Percentiles rank a stretch among this genome's conserved stretches.
Conservation (phyloP, 2,113 vertebrate genomes). For the Engystomops pustulosus region DNA sequence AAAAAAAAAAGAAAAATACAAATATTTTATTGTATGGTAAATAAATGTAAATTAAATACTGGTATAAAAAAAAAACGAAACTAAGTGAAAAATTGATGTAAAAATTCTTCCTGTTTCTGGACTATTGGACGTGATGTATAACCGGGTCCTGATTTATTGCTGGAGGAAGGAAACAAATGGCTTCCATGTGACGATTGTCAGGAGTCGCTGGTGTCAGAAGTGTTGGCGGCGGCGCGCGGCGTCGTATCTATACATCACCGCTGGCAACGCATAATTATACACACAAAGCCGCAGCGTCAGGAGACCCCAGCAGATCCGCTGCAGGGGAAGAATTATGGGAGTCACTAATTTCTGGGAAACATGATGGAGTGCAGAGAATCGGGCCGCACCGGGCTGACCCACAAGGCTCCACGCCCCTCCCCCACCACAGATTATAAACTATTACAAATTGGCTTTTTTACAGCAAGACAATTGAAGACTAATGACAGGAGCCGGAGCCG, state of each 20-base stretch:
- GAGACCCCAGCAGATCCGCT: constrained; percentile 20
- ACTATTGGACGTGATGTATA: background rate
- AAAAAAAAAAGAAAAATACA: no score
- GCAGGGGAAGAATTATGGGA: constrained; percentile 34
- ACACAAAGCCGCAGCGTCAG: constrained; percentile 20
- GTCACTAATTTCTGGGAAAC: constrained; percentile 38
- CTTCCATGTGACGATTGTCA: background rate
- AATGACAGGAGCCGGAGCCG: constrained; percentile 21
- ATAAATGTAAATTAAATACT: no score
- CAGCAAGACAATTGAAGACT: constrained; percentile 54
- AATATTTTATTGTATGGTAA: no score
- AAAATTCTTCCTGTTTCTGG: background rate
- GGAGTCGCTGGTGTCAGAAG: background rate
- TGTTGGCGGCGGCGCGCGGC: background rate
- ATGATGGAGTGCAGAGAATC: constrained; percentile 28
- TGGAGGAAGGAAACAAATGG: background rate
- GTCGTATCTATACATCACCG: constrained; percentile 30
- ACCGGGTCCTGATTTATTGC: background rate
- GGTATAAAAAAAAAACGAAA: no score
- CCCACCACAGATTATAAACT: constrained; percentile 26
- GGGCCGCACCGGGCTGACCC: constrained; percentile 38
- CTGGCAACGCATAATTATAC: constrained; percentile 35
- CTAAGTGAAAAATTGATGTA: no score
- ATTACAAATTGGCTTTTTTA: constrained; percentile 52
- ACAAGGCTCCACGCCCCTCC: background rate